Conservation (phyloP, 1,140 invertebrate genomes). For the Aphidius gifuensis region DNA sequence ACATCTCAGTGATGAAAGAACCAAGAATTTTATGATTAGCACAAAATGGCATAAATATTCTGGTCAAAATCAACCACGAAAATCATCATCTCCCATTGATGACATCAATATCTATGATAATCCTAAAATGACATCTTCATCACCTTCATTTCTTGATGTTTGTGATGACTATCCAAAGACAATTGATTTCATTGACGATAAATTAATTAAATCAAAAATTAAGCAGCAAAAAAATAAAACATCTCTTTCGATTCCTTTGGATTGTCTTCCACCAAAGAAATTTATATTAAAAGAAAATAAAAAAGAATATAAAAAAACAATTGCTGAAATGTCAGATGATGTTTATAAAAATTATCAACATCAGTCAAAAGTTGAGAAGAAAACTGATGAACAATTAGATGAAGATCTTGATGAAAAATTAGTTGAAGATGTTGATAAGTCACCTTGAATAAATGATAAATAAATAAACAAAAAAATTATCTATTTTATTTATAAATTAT, state of each 20-base stretch:
- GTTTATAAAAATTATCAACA: slow-evolving; percentile 33
- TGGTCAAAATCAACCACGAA: slow-evolving; percentile 26
- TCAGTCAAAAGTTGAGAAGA: slow-evolving; percentile 15
- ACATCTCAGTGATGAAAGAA: slow-evolving; percentile 23
- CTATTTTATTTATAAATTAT: neutral
- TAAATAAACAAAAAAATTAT: slow-evolving; percentile 2
- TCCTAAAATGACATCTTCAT: slow-evolving; percentile 7
- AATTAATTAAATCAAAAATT: neutral
- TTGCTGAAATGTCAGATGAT: slow-evolving; percentile 27
- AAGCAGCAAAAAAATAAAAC: slow-evolving; percentile 18
- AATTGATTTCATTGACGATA: slow-evolving; percentile 35
- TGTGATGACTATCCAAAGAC: slow-evolving; percentile 37
- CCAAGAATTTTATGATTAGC: slow-evolving; percentile 30
- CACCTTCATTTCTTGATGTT: slow-evolving; percentile 14
- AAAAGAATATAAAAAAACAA: slow-evolving; percentile 25
- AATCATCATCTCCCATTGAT: slow-evolving; percentile 16
- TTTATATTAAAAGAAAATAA: slow-evolving; percentile 33
- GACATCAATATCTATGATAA: slow-evolving; percentile 13
- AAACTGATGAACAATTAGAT: neutral
- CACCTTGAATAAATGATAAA: neutral
- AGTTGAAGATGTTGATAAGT: neutral
- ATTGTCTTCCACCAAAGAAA: slow-evolving; percentile 22
- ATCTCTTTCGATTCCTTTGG: slow-evolving; percentile 17
- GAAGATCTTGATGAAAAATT: neutral
- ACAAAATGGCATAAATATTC: slow-evolving; percentile 37